Conservation (phyloP, 2,113 vertebrate species). For the Perognathus longimembris region DNA sequence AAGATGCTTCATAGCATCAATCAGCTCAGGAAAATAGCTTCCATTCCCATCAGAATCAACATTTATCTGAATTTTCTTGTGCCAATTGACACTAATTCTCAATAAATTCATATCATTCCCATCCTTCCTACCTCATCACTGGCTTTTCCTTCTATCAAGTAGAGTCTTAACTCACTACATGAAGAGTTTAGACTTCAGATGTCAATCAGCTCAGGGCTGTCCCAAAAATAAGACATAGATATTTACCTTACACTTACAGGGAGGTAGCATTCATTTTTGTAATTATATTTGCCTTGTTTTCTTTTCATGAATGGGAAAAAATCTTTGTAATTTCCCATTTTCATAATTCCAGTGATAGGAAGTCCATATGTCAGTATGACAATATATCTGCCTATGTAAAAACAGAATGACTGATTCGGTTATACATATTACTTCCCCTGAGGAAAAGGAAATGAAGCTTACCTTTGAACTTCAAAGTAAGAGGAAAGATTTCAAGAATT, state of each 20-base stretch:
- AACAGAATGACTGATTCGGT: neutral
- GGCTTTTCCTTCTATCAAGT: neutral
- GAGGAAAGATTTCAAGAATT: neutral
- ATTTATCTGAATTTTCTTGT: neutral
- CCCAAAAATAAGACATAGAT: neutral
- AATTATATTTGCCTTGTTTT: neutral
- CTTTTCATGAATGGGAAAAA: neutral
- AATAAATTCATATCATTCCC: neutral
- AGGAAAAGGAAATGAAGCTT: neutral
- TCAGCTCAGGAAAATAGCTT: no score
- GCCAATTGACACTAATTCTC: neutral
- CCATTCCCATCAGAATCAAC: neutral
- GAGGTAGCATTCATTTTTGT: neutral
- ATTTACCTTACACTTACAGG: neutral
- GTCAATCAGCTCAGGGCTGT: neutral
- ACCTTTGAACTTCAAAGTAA: neutral
- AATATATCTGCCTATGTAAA: neutral
- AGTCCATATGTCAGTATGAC: neutral
- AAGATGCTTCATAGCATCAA: neutral
- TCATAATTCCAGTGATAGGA: neutral
- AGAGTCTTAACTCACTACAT: neutral
- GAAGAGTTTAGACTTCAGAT: neutral
- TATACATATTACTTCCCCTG: rapidly evolving
- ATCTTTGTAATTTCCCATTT: neutral
- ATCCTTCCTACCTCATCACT: neutral